Evolutionary conservation across 2,888 invertebrate species (phyloP).

Genomic region (Agonopterix arenella): DNA sequence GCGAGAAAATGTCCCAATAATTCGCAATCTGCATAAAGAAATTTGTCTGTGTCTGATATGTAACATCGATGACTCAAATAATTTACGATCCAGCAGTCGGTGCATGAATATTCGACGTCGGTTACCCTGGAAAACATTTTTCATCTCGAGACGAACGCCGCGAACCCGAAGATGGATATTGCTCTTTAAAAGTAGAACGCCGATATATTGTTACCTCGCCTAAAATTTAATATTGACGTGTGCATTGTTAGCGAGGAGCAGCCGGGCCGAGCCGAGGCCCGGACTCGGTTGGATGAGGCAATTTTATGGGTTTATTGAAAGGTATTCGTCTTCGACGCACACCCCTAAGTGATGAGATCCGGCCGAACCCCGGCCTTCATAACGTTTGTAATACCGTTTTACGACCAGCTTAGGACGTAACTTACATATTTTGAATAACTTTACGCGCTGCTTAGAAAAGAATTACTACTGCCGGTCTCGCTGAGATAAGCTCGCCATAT

Average conservation of each 20-base stretch:
- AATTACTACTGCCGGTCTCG: constrained; percentile 45
- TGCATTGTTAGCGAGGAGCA: constrained; percentile 47
- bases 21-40: constrained; percentile 27
- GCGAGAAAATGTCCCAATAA: constrained; percentile 1
- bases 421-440: constrained; percentile 72
- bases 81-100: constrained; percentile 46
- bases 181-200: constrained; percentile 52
- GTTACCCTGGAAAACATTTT: constrained; percentile 48
- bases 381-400: constrained; percentile 72
- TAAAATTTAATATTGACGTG: constrained; percentile 60
- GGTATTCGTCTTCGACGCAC: constrained; percentile 54
- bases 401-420: constrained; percentile 67
- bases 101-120: constrained; percentile 53
- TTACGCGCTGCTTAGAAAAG: constrained; percentile 59
- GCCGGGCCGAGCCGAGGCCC: constrained; percentile 25
- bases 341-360: constrained; percentile 69
- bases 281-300: constrained; percentile 42
- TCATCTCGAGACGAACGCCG: constrained; percentile 44
- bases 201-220: constrained; percentile 55
- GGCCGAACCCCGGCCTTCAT: constrained; percentile 61
- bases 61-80: constrained; percentile 47
- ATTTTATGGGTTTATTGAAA: constrained; percentile 66
- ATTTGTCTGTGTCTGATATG: constrained; percentile 22
- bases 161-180: constrained; percentile 47
- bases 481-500: constrained; percentile 39